phyloP scores from a whole-genome alignment of 2,113 vertebrate species.

The Sturnus vulgaris region DNA sequence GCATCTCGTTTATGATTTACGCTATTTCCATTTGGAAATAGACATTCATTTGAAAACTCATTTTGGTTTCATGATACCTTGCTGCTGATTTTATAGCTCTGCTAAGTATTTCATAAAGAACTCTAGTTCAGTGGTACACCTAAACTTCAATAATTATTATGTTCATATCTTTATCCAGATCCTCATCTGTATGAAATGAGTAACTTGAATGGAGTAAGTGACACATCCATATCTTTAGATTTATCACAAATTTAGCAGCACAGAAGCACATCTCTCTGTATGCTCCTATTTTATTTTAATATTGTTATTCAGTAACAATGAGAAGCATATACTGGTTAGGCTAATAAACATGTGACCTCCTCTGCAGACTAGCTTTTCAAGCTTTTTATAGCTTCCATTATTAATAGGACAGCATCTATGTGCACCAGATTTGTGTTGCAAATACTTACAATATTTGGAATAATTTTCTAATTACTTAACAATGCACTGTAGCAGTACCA shows the following conservation, averaged over 20 bases:
- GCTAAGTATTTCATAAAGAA: not conserved
- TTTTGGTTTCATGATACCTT: not conserved
- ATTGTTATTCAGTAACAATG: not conserved
- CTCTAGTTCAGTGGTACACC: not conserved
- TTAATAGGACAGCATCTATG: conserved; percentile 14
- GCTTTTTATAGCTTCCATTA: conserved; percentile 20
- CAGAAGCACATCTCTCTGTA: not conserved
- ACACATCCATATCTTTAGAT: not conserved
- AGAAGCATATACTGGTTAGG: not conserved
- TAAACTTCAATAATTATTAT: not conserved
- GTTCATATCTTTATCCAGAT: not conserved
- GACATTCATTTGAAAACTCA: not conserved
- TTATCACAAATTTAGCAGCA: not conserved
- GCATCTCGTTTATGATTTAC: not conserved
- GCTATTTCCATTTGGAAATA: not conserved
- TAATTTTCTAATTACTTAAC: conserved; percentile 49
- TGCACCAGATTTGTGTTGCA: not conserved
- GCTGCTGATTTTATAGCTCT: not conserved
- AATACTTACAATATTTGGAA: conserved; percentile 41
- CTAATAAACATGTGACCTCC: not conserved
- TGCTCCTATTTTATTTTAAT: not conserved
- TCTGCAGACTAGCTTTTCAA: conserved; percentile 21
- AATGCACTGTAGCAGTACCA: conserved; percentile 15
- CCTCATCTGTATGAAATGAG: not conserved
- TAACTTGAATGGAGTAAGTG: not conserved